These are phyloP conservation scores for Galendromus occidentalis DNA, from an alignment of 1,140 invertebrate genomes.

Conservation along the genomic window DNA sequence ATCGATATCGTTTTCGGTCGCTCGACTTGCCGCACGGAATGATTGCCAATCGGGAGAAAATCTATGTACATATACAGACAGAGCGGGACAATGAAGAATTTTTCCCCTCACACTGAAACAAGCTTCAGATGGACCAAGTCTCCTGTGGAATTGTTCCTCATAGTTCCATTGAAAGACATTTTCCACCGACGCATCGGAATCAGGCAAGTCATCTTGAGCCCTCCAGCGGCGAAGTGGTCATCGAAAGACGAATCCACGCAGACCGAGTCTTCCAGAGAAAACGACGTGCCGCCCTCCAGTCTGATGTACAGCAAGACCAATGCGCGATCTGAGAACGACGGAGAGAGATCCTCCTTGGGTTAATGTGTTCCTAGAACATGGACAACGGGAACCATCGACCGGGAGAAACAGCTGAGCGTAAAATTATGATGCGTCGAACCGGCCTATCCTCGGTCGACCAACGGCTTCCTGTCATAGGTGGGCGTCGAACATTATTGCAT, in stretches of 20 bases:
- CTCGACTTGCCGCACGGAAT: background rate
- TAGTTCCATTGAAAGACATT: background rate
- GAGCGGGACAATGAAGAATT: background rate
- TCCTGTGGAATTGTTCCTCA: background rate
- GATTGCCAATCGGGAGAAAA: background rate
- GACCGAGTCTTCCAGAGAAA: background rate
- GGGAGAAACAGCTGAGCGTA: background rate
- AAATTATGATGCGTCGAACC: background rate
- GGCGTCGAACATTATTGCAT: background rate
- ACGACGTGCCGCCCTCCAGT: background rate
- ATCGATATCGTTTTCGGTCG: background rate
- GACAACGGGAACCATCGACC: background rate
- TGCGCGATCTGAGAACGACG: background rate
- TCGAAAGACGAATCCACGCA: background rate
- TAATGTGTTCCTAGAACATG: background rate
- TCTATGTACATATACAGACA: background rate
- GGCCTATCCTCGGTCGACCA: background rate
- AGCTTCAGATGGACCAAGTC: background rate
- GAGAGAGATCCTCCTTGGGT: too few relatives aligned
- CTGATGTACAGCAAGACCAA: background rate
- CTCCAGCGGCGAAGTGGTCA: background rate
- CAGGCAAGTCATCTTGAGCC: background rate
- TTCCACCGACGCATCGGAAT: background rate
- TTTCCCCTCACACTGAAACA: background rate
- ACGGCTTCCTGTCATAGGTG: background rate